Conservation (phyloP, 2,113 vertebrate genomes). For the Notothenia rossii region DNA sequence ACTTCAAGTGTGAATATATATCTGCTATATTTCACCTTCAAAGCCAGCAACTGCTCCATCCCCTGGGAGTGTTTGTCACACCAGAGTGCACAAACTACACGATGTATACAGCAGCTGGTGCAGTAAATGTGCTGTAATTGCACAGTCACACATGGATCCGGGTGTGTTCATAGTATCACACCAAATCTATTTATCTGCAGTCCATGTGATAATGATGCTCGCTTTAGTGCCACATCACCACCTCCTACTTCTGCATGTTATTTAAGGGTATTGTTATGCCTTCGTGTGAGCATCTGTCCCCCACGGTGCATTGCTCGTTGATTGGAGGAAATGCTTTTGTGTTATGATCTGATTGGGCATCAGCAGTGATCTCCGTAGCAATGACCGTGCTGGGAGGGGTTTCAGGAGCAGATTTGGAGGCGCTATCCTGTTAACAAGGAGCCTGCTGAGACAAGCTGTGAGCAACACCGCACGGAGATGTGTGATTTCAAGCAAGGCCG, state of each 20-base stretch:
- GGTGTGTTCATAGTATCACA: slow-evolving; percentile 70
- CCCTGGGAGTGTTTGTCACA: slow-evolving; percentile 68
- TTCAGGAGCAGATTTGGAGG: slow-evolving; percentile 76
- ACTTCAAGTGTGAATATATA: slow-evolving; percentile 56
- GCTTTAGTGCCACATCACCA: slow-evolving; percentile 30
- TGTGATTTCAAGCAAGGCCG: slow-evolving; percentile 67
- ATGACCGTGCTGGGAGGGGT: slow-evolving; percentile 73
- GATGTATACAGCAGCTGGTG: slow-evolving; percentile 78
- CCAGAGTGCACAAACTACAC: slow-evolving; percentile 46
- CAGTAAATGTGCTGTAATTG: slow-evolving; percentile 76
- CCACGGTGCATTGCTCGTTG: slow-evolving; percentile 25
- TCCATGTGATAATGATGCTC: slow-evolving; percentile 72
- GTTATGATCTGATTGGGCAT: slow-evolving; percentile 57
- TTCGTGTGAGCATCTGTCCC: slow-evolving; percentile 8
- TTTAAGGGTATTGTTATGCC: slow-evolving; percentile 45
- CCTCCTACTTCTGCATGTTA: slow-evolving; percentile 27
- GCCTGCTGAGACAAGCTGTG: slow-evolving; percentile 73
- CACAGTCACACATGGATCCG: slow-evolving; percentile 71
- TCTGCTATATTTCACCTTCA: slow-evolving; percentile 66
- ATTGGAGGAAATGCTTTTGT: slow-evolving; percentile 51
- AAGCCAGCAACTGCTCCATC: slow-evolving; percentile 59
- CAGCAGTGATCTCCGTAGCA: slow-evolving; percentile 40
- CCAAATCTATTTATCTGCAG: slow-evolving; percentile 70
- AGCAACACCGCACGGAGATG: slow-evolving; percentile 47
- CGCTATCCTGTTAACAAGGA: slow-evolving; percentile 77